Evolutionary conservation across 2,113 vertebrate species (phyloP).

Genomic region (Sander lucioperca): DNA sequence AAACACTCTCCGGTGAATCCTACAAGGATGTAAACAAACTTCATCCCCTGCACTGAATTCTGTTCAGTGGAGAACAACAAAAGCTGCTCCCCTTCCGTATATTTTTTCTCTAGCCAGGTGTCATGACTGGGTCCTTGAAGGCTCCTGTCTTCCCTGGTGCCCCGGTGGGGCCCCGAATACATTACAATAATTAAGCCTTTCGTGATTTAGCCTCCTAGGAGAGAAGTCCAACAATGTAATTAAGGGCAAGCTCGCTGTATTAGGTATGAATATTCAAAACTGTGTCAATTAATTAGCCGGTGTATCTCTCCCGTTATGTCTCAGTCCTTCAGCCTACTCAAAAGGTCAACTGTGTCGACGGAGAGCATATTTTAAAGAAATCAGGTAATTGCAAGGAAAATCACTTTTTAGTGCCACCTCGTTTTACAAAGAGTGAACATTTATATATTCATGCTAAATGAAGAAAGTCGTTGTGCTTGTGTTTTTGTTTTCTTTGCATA

Average conservation of each 20-base stretch:
- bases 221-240: slow-evolving; percentile 99
- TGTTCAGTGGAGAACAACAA: slow-evolving; percentile 85
- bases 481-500: slow-evolving; percentile 48
- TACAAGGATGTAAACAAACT: slow-evolving; percentile 88
- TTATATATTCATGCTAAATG: slow-evolving; percentile 57
- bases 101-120: slow-evolving; percentile 94
- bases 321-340: slow-evolving; percentile 92
- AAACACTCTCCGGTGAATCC: slow-evolving; percentile 82
- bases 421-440: slow-evolving; percentile 75
- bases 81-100: slow-evolving; percentile 83
- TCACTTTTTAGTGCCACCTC: slow-evolving; percentile 81
- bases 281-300: slow-evolving; percentile 99
- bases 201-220: slow-evolving; percentile 99
- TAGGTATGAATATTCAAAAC: slow-evolving; percentile 99
- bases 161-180: slow-evolving; percentile 96
- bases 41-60: slow-evolving; percentile 78
- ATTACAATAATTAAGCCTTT: slow-evolving; percentile 99
- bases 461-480: slow-evolving; percentile 32
- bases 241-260: slow-evolving; percentile 97
- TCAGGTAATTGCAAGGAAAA: slow-evolving; percentile 84
- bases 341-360: slow-evolving; percentile 89
- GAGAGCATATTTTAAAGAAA: slow-evolving; percentile 88
- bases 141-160: slow-evolving; percentile 93
- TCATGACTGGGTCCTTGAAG: slow-evolving; percentile 94
- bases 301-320: slow-evolving; percentile 89